Evolutionary conservation across 2,113 vertebrate genomes (phyloP).

Genomic region (Mesocricetus auratus): DNA sequence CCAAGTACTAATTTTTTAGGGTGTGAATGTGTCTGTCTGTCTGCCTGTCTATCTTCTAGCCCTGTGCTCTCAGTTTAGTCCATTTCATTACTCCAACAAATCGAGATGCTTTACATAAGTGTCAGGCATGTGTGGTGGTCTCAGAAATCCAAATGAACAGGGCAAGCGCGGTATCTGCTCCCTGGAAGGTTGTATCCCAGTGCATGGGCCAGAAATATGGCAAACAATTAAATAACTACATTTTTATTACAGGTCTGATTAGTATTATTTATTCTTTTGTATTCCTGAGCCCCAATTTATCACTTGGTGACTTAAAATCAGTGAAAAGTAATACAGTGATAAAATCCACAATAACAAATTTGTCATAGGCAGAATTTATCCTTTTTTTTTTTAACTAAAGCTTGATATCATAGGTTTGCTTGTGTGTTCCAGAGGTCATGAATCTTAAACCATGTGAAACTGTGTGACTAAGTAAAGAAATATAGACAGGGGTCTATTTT

Average conservation of each 20-base stretch:
- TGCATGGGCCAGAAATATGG: not conserved
- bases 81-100: not conserved
- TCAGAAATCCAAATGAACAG: not conserved
- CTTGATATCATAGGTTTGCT: not conserved
- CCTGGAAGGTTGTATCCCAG: not conserved
- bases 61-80: not conserved
- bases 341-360: not conserved
- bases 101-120: not conserved
- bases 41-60: not conserved
- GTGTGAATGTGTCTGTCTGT: not conserved
- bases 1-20: not conserved
- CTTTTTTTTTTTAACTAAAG: not conserved
- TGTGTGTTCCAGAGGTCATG: not conserved
- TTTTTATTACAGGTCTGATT: not conserved
- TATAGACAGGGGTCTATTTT: not conserved
- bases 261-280: constrained; percentile 22
- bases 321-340: constrained; percentile 15
- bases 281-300: not conserved
- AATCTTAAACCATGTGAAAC: not conserved
- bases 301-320: not conserved
- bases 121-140: not conserved
- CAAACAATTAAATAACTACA: not conserved
- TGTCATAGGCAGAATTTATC: not conserved
- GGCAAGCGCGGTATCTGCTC: not conserved
- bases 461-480: not conserved